These are phyloP conservation scores for Pluvianellus socialis DNA, from an alignment of 2,113 vertebrate species.

Conservation along the genomic window DNA sequence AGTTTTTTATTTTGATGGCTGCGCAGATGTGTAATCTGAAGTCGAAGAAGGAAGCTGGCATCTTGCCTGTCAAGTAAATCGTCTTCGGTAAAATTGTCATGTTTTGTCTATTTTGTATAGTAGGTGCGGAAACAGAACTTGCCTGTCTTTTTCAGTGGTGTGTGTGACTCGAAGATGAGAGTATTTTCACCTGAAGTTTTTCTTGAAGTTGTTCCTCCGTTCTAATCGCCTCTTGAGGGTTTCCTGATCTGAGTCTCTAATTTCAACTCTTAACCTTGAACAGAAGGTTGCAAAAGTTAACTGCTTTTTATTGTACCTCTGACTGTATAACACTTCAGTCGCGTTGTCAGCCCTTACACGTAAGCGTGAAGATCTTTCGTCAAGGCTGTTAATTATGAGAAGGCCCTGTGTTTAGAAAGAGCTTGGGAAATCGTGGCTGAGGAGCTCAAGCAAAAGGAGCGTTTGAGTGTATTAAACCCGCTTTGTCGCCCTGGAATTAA, in stretches of 20 bases:
- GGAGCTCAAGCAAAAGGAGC: background rate
- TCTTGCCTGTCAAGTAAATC: background rate
- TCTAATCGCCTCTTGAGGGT: background rate
- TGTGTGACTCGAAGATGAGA: background rate
- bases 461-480: background rate
- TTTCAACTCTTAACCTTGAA: slow-evolving; percentile 37
- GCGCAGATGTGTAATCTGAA: background rate
- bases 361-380: background rate
- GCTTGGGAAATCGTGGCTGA: background rate
- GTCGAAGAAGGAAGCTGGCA: fast-evolving
- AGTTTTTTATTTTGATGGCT: background rate
- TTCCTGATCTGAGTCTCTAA: background rate
- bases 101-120: background rate
- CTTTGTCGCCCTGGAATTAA: background rate
- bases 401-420: background rate
- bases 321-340: background rate
- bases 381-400: background rate
- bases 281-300: background rate
- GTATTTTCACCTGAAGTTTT: background rate
- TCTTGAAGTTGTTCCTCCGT: background rate
- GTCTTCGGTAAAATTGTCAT: background rate
- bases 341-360: background rate
- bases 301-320: slow-evolving; percentile 19
- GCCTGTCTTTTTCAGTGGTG: background rate
- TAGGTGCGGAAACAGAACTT: background rate